Base-by-base conservation (phyloP, 1,140 invertebrate species). In the Metopolophium dirhodum region DNA sequence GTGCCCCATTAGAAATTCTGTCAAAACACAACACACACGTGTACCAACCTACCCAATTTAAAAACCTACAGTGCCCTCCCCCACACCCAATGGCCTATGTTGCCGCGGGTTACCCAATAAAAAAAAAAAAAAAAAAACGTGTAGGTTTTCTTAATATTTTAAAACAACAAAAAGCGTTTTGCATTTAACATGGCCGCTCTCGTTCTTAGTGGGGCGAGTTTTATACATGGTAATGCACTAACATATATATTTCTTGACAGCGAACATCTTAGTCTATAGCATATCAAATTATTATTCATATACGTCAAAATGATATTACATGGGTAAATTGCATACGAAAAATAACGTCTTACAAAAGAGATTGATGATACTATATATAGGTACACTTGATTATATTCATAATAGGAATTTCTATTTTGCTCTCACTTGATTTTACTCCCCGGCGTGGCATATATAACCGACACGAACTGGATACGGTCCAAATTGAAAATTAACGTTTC, bases 401-500 rank as follows among this genome's bases (percentile, higher is more conserved):
- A 77, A 77, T 77, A 77, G 61, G 61, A n/a, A n/a, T n/a, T 77
- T 20, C 14, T 77, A 77, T 77, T 77, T 77, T n/a, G n/a, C 11
- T 77, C 61, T 77, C 61, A 77, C 30, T 77, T n/a, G 6, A n/a
- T 77, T 77, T n/a, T 77, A 35, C 30, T 77, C 61, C 14, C n/a
- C 6, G 30, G 61, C 30, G n/a, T 77, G 4, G 30, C 4, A 77
- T 77, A n/a, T n/a, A 77, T 77, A 77, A 77, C n/a, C 61, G 18
- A n/a, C 7, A 77, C n/a, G 30, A 77, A 18, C 14, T 77, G 61
- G 61, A 77, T n/a, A 18, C 14, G 14, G 6, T 77, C n/a, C 61
- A 77, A 77, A 77, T 77, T n/a, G 61, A 77, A 77, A 77, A 77
- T 77, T 77, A 77, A 77, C 30, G 18, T 77, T 77, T 77, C n/a